phyloP scores from a whole-genome alignment of 2,797 vertebrate species.

The Centropyge bicolor region DNA sequence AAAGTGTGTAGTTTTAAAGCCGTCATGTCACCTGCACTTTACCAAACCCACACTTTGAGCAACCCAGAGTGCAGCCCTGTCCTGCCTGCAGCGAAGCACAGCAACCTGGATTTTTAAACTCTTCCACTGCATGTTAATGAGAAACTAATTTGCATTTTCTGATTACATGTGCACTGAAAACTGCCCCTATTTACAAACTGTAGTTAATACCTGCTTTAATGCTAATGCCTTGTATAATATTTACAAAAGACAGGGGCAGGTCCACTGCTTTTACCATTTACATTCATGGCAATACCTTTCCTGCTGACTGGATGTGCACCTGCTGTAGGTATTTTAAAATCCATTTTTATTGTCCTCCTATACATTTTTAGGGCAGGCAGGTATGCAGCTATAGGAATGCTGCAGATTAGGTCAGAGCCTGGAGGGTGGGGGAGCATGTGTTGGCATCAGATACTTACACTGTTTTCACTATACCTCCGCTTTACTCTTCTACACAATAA shows the following conservation, averaged over 20 bases:
- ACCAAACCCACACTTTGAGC: conserved; percentile 52
- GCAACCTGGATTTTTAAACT: conserved; percentile 46
- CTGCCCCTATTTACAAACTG: conserved; percentile 26
- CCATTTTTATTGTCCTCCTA: conserved; percentile 15
- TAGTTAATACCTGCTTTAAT: conserved; percentile 45
- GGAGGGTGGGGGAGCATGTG: conserved; percentile 9
- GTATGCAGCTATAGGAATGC: conserved; percentile 29
- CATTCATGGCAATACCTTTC: not conserved
- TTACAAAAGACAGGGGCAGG: conserved; percentile 5
- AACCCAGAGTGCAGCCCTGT: conserved; percentile 39
- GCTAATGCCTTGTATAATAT: conserved; percentile 29
- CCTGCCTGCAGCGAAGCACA: conserved; percentile 48
- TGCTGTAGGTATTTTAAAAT: conserved; percentile 18
- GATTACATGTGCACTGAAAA: conserved; percentile 46
- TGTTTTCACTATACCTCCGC: conserved; percentile 19
- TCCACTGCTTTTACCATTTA: conserved; percentile 12
- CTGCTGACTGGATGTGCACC: conserved; percentile 7
- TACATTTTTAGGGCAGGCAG: conserved; percentile 31
- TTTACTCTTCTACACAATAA: conserved; percentile 37
- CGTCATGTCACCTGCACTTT: conserved; percentile 22
- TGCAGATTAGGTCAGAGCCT: conserved; percentile 31
- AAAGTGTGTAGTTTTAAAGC: not conserved
- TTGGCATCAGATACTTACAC: conserved; percentile 18
- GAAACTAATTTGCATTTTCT: conserved; percentile 58
- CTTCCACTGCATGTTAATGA: conserved; percentile 46